A percentile compares a stretch with the other conserved stretches of the same genome.
Evolutionary conservation across 2,113 vertebrate species (phyloP).

Genomic region (Centropus bengalensis): DNA sequence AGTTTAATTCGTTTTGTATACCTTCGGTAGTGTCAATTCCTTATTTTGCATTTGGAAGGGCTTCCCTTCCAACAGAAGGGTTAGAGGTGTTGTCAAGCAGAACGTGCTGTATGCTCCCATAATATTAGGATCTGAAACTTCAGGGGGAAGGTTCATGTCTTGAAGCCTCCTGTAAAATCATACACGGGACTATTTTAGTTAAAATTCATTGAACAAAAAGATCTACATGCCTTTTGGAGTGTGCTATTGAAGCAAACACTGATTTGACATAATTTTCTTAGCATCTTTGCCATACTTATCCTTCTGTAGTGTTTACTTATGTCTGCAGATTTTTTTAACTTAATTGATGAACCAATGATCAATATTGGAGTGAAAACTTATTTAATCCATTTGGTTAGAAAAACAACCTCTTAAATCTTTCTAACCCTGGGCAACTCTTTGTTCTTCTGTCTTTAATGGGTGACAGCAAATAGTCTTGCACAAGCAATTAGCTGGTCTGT

Average conservation of each 20-base stretch:
- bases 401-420: not conserved
- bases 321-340: not conserved
- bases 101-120: not conserved
- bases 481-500: slow-evolving; percentile 67
- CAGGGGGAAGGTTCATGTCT: not conserved
- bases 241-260: not conserved
- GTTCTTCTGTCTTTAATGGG: not conserved
- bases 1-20: not conserved
- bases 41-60: not conserved
- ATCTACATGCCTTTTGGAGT: not conserved
- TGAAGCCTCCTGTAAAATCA: not conserved
- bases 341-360: not conserved
- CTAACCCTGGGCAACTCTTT: not conserved
- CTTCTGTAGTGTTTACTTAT: not conserved
- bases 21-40: not conserved
- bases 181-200: not conserved
- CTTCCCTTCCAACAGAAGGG: not conserved
- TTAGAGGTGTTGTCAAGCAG: not conserved
- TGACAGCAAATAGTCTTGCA: slow-evolving; percentile 26
- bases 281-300: not conserved
- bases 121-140: not conserved
- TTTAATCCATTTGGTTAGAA: not conserved
- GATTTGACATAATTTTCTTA: not conserved
- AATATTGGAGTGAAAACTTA: not conserved
- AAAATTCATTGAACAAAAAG: not conserved